Percentiles rank a stretch among this genome's conserved stretches.
Conservation (phyloP, 2,113 vertebrate genomes). For the Rhea americana region DNA sequence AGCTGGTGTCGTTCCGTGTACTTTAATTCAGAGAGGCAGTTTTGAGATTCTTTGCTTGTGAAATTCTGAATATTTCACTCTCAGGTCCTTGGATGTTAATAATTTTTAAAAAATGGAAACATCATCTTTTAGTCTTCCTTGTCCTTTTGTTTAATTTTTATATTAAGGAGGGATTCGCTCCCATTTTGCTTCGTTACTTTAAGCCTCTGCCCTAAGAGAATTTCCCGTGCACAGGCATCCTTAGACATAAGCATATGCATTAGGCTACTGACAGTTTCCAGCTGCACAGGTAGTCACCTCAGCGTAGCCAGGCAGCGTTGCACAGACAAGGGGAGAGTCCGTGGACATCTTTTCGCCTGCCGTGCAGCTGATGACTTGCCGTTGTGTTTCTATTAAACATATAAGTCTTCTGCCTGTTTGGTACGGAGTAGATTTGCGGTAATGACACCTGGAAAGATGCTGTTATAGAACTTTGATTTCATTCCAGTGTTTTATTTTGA, state of each 20-base stretch:
- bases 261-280: not conserved
- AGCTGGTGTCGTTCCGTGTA: not conserved
- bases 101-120: not conserved
- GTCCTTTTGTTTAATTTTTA: not conserved
- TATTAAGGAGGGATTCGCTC: not conserved
- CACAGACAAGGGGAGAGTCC: not conserved
- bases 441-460: not conserved
- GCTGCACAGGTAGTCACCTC: not conserved
- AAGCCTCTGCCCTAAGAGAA: not conserved
- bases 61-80: not conserved
- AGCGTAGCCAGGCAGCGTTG: not conserved
- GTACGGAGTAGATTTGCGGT: not conserved
- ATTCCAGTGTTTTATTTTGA: slow-evolving; percentile 22
- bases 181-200: not conserved
- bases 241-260: not conserved
- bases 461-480: not conserved
- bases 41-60: not conserved
- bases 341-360: not conserved
- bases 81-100: not conserved
- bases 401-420: not conserved
- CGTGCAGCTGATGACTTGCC: not conserved
- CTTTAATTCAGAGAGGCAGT: not conserved
- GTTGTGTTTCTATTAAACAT: not conserved
- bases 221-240: not conserved
- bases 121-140: not conserved